Percentiles rank a stretch among this genome's conserved stretches.
Evolutionary conservation across 2,113 vertebrate genomes (phyloP).

Genomic region (Acanthisitta chloris): DNA sequence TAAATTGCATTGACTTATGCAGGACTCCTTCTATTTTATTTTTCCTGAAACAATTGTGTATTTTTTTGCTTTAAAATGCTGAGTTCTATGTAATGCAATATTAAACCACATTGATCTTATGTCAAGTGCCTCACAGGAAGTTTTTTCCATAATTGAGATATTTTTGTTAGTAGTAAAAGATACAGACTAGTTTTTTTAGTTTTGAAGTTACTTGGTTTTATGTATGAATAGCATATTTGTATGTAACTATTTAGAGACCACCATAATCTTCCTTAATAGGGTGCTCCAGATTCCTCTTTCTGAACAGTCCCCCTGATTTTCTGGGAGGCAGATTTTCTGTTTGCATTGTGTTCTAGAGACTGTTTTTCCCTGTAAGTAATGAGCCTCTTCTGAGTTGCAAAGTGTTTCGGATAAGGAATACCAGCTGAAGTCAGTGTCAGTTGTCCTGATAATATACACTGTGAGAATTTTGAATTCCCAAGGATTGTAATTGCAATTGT

Average conservation of each 20-base stretch:
- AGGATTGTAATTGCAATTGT: not conserved
- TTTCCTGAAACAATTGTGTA: fast-evolving
- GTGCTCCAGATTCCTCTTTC: not conserved
- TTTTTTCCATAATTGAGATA: not conserved
- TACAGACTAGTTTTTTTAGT: not conserved
- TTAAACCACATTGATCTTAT: not conserved
- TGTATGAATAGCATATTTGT: not conserved
- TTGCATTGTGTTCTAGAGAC: not conserved
- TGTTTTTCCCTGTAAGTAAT: not conserved
- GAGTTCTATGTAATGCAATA: not conserved
- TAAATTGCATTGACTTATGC: not conserved
- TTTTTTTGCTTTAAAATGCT: not conserved
- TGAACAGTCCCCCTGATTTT: not conserved
- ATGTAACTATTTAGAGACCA: not conserved
- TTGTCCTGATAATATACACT: not conserved
- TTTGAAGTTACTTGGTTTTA: not conserved
- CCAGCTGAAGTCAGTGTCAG: not conserved
- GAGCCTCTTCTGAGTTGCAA: not conserved
- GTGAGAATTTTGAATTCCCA: not conserved
- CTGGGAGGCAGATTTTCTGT: not conserved
- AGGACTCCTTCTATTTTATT: not conserved
- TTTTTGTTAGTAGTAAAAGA: not conserved
- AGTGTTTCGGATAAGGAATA: not conserved
- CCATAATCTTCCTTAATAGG: not conserved
- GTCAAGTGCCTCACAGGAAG: not conserved